Evolutionary conservation across 64 coral and sea anemone species (phyloP).

Genomic region (Actinia tenebrosa): DNA sequence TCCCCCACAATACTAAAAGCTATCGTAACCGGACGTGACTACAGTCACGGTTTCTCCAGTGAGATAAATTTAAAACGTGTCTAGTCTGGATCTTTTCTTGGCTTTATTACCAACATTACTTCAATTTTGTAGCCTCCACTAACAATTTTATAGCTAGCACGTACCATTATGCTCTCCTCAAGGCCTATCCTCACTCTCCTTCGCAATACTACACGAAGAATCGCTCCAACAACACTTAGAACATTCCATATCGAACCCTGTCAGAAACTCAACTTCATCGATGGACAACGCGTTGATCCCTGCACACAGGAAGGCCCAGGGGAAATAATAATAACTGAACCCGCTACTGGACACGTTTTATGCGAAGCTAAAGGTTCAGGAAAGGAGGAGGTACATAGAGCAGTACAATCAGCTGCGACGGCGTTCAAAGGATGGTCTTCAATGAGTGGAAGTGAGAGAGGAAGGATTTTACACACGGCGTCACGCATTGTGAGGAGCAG

Average conservation of each 20-base stretch:
- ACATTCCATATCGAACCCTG: conserved; percentile 14
- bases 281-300: conserved; percentile 64
- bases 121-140: background rate
- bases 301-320: conserved; percentile 54
- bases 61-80: background rate
- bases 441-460: conserved; percentile 69
- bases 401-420: conserved; percentile 58
- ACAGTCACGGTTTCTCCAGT: background rate
- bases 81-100: too few relatives aligned
- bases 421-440: conserved; percentile 82
- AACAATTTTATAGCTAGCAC: background rate
- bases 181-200: background rate
- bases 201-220: background rate
- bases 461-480: conserved; percentile 45
- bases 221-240: background rate
- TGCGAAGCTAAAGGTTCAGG: conserved; percentile 74
- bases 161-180: background rate
- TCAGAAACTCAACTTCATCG: conserved; percentile 65
- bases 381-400: conserved; percentile 76
- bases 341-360: conserved; percentile 68
- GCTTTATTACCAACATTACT: background rate
- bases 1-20: too few relatives aligned
- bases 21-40: too few relatives aligned
- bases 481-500: conserved; percentile 71
- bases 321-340: conserved; percentile 50